Percentiles rank a stretch among this genome's conserved stretches.
Evolutionary conservation across 2,888 invertebrate species (phyloP).

Genomic region (Autographa gamma): DNA sequence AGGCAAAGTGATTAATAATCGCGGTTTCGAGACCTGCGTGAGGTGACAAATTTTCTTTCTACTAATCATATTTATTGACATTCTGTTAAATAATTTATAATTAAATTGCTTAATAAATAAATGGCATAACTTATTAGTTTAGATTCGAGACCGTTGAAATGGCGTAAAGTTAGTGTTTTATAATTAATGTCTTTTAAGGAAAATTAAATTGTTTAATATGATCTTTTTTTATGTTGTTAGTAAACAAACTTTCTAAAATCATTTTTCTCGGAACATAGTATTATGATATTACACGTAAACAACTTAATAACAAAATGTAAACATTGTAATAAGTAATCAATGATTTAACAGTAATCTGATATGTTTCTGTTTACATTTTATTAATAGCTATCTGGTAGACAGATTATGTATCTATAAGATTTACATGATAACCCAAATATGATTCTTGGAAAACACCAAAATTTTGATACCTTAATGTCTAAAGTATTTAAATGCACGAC

Average conservation of each 20-base stretch:
- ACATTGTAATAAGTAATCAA: constrained; percentile 3
- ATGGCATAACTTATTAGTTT: no score
- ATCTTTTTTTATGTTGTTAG: not conserved
- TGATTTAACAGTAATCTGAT: constrained; percentile 7
- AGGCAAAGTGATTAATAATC: no score
- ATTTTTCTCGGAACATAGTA: not conserved
- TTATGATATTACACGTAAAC: not conserved
- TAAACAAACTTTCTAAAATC: not conserved
- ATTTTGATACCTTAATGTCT: not conserved
- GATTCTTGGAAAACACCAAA: not conserved
- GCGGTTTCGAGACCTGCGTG: no score
- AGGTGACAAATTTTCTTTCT: no score
- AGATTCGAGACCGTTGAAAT: no score
- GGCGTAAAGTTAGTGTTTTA: no score
- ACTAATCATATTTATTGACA: no score
- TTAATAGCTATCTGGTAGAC: not conserved
- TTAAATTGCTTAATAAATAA: no score
- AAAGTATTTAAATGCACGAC: not conserved
- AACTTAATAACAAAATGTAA: not conserved
- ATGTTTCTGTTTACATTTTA: not conserved
- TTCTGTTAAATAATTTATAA: no score
- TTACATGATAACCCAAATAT: not conserved
- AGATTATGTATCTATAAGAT: not conserved
- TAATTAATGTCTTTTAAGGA: not conserved
- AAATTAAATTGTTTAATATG: not conserved